Conservation (phyloP, 1,140 invertebrate species). For the Panonychus citri region DNA sequence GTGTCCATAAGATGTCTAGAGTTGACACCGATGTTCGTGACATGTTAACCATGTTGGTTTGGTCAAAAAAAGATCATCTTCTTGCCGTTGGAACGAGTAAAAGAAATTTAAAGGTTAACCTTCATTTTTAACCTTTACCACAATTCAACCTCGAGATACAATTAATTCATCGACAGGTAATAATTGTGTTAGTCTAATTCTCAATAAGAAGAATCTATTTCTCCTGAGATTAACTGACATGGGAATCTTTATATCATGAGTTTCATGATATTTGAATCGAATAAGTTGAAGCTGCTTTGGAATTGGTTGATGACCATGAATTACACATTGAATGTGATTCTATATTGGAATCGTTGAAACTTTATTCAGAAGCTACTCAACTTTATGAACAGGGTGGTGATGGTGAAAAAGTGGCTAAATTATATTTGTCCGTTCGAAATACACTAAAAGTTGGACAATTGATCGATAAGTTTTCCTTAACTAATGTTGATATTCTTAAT, state of each 20-base stretch:
- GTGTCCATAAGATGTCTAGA: constrained; percentile 40
- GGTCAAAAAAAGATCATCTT: constrained; percentile 54
- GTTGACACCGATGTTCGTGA: constrained; percentile 62
- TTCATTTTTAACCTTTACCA: constrained; percentile 67
- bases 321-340: constrained; percentile 76
- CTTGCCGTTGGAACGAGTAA: constrained; percentile 73
- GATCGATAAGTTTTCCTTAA: constrained; percentile 63
- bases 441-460: constrained; percentile 66
- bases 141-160: constrained; percentile 79
- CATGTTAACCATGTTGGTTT: constrained; percentile 56
- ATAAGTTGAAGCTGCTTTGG: background rate
- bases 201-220: constrained; percentile 69
- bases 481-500: constrained; percentile 69
- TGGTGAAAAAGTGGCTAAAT: constrained; percentile 70
- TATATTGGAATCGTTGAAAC: constrained; percentile 59
- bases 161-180: no score
- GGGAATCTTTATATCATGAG: no score
- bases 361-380: constrained; percentile 33
- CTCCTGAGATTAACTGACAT: no score
- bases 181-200: constrained; percentile 46
- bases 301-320: constrained; percentile 29
- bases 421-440: constrained; percentile 82
- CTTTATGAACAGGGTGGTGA: constrained; percentile 71
- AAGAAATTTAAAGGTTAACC: constrained; percentile 76
- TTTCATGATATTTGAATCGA: no score